phyloP scores from a whole-genome alignment of 2,113 vertebrate genomes.

The Bothrops jararaca region DNA sequence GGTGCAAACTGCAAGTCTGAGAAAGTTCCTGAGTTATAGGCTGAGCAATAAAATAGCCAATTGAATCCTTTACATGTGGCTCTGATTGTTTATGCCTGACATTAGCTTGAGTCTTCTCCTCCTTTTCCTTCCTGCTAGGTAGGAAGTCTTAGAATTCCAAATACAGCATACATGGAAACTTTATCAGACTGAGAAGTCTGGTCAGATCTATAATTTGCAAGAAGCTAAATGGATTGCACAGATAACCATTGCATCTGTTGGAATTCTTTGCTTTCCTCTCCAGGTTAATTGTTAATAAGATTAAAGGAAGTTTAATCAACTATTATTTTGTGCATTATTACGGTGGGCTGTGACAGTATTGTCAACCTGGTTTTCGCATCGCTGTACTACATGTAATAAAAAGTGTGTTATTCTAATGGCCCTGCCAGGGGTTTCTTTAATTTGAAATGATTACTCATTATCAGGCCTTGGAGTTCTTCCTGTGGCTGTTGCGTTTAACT shows the following conservation, averaged over 20 bases:
- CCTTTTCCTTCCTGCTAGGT: not conserved
- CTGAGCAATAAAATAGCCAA: not conserved
- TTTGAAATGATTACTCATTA: not conserved
- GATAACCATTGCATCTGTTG: not conserved
- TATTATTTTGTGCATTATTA: not conserved
- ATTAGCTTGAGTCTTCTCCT: not conserved
- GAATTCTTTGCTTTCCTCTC: not conserved
- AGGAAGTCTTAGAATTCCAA: not conserved
- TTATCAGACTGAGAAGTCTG: not conserved
- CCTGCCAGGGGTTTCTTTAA: not conserved
- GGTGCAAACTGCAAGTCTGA: not conserved
- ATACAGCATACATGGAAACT: not conserved
- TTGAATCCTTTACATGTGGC: not conserved
- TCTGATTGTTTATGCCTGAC: not conserved
- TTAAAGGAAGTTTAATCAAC: not conserved
- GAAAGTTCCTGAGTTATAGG: not conserved
- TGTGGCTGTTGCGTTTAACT: slow-evolving; percentile 1
- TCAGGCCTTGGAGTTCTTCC: not conserved
- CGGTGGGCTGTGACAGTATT: not conserved
- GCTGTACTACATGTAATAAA: not conserved
- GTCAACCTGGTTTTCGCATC: not conserved
- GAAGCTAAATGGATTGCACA: not conserved
- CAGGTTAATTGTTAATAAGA: not conserved
- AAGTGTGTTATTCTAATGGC: not conserved
- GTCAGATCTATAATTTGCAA: not conserved